Percentiles rank a stretch among this genome's conserved stretches.
These are phyloP conservation scores for Melanotaenia nigrans DNA, from an alignment of 2,797 vertebrate genomes.

Conservation along the genomic window DNA sequence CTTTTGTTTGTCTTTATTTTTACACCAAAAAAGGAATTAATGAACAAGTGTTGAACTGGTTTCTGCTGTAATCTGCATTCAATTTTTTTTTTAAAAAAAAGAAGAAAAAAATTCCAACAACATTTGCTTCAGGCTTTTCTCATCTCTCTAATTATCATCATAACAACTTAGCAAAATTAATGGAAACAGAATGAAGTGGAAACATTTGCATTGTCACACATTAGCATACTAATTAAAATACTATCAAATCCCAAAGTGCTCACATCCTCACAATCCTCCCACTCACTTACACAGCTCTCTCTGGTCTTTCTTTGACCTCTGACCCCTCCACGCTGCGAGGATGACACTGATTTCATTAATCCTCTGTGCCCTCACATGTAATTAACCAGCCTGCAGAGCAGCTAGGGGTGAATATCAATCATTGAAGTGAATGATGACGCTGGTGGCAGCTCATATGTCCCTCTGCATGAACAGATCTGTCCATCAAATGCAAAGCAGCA, in stretches of 20 bases:
- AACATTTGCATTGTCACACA: slow-evolving; percentile 58
- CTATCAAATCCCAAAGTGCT: slow-evolving; percentile 46
- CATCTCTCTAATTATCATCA: slow-evolving; percentile 45
- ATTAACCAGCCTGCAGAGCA: slow-evolving; percentile 55
- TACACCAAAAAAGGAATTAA: too few relatives aligned
- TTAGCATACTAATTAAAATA: slow-evolving; percentile 80
- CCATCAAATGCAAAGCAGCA: slow-evolving; percentile 28
- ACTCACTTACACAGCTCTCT: slow-evolving; percentile 51
- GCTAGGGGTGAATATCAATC: slow-evolving; percentile 61
- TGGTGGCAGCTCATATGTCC: slow-evolving; percentile 33
- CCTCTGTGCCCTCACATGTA: slow-evolving; percentile 49
- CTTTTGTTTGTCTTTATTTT: too few relatives aligned
- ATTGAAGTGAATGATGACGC: slow-evolving; percentile 12
- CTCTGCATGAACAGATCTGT: slow-evolving; percentile 38
- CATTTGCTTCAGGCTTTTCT: slow-evolving; percentile 24
- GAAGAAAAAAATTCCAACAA: not conserved
- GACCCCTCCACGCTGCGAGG: slow-evolving; percentile 35
- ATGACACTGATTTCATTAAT: slow-evolving; percentile 68
- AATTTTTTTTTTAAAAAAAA: not conserved
- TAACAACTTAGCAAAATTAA: slow-evolving; percentile 47
- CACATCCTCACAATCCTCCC: slow-evolving; percentile 32
- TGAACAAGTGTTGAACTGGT: not conserved
- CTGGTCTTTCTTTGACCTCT: slow-evolving; percentile 53
- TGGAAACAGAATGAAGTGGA: slow-evolving; percentile 45
- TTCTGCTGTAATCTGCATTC: not conserved